Percentiles rank a stretch among this genome's conserved stretches.
These are phyloP conservation scores for Rhagonycha fulva DNA, from an alignment of 2,888 invertebrate genomes.

Conservation along the genomic window DNA sequence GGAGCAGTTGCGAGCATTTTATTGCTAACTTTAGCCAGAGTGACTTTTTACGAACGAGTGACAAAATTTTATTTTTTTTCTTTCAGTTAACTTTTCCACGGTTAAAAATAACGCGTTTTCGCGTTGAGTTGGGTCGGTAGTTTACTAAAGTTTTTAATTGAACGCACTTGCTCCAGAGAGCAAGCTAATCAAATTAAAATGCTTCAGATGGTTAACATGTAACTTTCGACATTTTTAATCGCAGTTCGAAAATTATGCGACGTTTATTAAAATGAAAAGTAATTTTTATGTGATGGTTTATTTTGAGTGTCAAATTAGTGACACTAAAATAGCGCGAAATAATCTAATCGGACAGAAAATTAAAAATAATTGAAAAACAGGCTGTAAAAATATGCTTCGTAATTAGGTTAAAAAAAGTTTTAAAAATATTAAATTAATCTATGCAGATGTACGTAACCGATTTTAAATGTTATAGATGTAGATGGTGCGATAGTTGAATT, in stretches of 20 bases:
- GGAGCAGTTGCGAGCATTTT: conserved; percentile 19
- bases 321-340: background rate
- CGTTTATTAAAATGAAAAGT: background rate
- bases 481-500: too few species aligned
- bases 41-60: background rate
- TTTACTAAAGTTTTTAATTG: background rate
- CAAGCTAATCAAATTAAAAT: background rate
- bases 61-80: background rate
- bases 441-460: too few species aligned
- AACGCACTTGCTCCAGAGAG: background rate
- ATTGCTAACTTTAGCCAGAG: conserved; percentile 14
- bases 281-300: background rate
- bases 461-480: too few species aligned
- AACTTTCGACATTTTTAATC: background rate
- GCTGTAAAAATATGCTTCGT: too few species aligned
- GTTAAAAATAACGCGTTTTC: background rate
- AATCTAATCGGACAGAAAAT: background rate
- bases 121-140: background rate
- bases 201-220: background rate
- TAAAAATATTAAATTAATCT: too few species aligned
- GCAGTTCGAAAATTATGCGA: background rate
- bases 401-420: too few species aligned
- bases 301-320: background rate
- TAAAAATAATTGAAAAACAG: background rate
- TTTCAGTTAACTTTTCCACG: background rate